Base-by-base conservation (phyloP, 2,888 invertebrate genomes). In the Mimachlamys varia region DNA sequence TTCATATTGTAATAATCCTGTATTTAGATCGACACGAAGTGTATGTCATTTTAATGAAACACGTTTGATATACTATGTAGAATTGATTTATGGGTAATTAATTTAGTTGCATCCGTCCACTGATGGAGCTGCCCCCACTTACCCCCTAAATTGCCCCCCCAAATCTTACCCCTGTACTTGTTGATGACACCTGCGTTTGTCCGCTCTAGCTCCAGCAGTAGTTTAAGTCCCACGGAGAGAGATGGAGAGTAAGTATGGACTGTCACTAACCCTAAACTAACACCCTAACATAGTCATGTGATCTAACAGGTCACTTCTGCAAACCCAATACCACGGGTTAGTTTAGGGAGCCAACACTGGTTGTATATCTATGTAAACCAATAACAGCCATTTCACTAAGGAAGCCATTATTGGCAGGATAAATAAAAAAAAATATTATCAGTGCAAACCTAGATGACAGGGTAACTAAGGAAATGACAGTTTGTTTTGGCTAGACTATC, bases 101-200 rank as follows among this genome's bases (percentile, higher is more conserved):
- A 62, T 62, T 13, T 22, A 33, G 22, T 76, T 76, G 76, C 58
- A 58, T 76, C 33, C 27, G 76, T 76, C 76, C 76, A 76, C 22
- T 33, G 76, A 76, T 76, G 76, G 76, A 76, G 76, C 76, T 76
- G 76, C 33, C 76, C n/a, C 76, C 62, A 44, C 33, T 76, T 76
- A 33, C 76, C 76, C 76, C 76, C 33, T 76, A 76, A 62, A 15
- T 7, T 76, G 27, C 76, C 44, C 53, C 76, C 76, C 76, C 33
- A 13, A 44, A 44, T 5, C 44, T 44, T 44, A 27, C 76, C 76
- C 76, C 76, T 10, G 27, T 27, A 33, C 33, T 12, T 76, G 27
- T 76, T 76, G 76, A 76, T 76, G 76, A 76, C 76, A 76, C 76
- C 76, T 76, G 53, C 33, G 17, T 76, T 76, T 76, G 76, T 76